Evolutionary conservation across 2,113 vertebrate genomes (phyloP).

Genomic region (Heterochromis multidens): DNA sequence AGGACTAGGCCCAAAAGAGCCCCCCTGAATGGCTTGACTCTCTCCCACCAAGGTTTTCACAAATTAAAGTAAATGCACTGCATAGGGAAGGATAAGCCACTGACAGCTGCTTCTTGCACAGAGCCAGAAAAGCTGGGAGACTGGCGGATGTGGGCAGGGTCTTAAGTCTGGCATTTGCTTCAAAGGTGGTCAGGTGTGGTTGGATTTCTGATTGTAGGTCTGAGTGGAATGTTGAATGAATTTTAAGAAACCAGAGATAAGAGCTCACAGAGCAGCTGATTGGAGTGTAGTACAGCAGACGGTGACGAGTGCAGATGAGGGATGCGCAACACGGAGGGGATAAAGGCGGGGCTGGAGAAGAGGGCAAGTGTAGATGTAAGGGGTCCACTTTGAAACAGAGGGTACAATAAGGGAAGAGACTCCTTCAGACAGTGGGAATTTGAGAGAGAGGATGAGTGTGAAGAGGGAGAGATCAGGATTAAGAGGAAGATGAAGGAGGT

Average conservation of each 20-base stretch:
- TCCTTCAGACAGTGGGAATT: slow-evolving; percentile 35
- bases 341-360: background rate
- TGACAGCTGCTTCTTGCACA: slow-evolving; percentile 41
- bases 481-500: slow-evolving; percentile 38
- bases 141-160: background rate
- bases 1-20: slow-evolving; percentile 18
- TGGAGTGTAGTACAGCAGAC: slow-evolving; percentile 53
- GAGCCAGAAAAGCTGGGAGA: slow-evolving; percentile 20
- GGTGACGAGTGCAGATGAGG: background rate
- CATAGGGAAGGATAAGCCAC: slow-evolving; percentile 63
- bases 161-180: slow-evolving; percentile 41
- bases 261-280: slow-evolving; percentile 41
- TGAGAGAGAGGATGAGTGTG: background rate
- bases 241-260: slow-evolving; percentile 37
- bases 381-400: slow-evolving; percentile 26
- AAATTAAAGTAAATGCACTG: slow-evolving; percentile 63
- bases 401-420: background rate
- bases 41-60: slow-evolving; percentile 27
- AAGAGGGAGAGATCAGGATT: background rate
- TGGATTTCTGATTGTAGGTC: slow-evolving; percentile 48
- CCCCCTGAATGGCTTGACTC: slow-evolving; percentile 13
- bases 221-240: slow-evolving; percentile 54
- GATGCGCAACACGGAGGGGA: slow-evolving; percentile 18
- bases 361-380: background rate
- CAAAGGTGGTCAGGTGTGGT: slow-evolving; percentile 7